Percentiles rank a stretch among this genome's conserved stretches.
phyloP scores from a whole-genome alignment of 2,888 invertebrate species.

The Dromius quadrimaculatus region DNA sequence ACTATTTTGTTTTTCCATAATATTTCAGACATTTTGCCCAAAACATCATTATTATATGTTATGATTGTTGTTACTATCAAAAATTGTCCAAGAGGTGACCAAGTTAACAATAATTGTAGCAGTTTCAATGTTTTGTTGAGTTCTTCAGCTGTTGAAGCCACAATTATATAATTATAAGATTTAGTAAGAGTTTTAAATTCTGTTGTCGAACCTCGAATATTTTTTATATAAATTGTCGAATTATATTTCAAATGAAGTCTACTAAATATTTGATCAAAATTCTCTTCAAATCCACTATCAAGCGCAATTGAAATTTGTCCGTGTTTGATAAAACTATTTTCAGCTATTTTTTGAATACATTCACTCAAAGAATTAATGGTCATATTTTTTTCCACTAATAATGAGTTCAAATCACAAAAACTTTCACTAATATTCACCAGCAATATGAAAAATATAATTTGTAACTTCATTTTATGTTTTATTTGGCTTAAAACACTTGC shows the following conservation, averaged over 20 bases:
- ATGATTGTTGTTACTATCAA: background rate
- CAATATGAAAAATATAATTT: too few species aligned
- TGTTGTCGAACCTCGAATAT: background rate
- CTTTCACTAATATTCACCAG: too few species aligned
- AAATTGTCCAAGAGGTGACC: slow-evolving; percentile 7
- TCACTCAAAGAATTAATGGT: background rate
- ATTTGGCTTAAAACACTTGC: too few species aligned
- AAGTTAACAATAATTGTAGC: background rate
- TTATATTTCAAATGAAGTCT: background rate
- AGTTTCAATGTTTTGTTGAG: background rate
- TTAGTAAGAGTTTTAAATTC: background rate
- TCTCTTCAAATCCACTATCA: background rate
- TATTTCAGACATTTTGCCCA: background rate
- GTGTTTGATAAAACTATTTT: background rate
- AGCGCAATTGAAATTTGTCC: background rate
- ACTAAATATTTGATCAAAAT: background rate
- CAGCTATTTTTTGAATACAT: background rate
- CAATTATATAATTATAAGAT: slow-evolving; percentile 6
- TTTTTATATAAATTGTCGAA: background rate
- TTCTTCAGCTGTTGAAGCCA: background rate
- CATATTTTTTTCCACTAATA: background rate
- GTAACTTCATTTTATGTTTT: too few species aligned
- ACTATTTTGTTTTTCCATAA: slow-evolving; percentile 9
- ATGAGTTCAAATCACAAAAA: background rate
- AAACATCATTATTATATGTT: background rate